Evolutionary conservation across 2,113 vertebrate species (phyloP), one percentile per base, ranked within the genome.

Genomic region (Melanocharis versteri): DNA sequence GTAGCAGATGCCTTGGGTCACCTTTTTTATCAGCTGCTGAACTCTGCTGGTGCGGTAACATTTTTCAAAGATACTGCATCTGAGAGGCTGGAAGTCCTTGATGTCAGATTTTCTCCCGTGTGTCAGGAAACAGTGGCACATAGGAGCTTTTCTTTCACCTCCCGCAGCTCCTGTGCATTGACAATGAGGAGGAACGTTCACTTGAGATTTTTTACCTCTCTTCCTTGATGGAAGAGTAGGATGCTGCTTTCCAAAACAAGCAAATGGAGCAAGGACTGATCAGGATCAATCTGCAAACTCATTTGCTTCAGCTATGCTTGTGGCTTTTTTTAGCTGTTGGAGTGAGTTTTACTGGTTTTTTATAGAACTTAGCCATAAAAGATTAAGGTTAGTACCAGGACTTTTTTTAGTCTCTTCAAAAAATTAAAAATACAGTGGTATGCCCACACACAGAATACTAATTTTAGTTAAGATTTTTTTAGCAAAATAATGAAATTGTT

Each of bases 401-500:
- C 64, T 92, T 83, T 89, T 95, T 93, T 85, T 85, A 33, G 54
- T 84, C 13, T 87, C 60, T 87, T 92, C 37, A 87, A 16, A 90
- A 86, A 84, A 66, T 84, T 87, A 91, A 94, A 95, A 95, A 89
- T 93, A 64, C 13, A 47, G 50, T 44, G 53, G 18, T 62, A 21
- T 91, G 78, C 90, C 90, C 71, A 90, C 93, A 61, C 75, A 60
- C 7, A 37, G 56, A 66, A 26, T 62, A 39, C 71, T 93, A 80
- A 92, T 90, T 97, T 94, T 94, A 95, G 87, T 37, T 57, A 50
- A 35, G 69, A 14, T 72, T 69, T 90, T 91, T 86, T 94, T 80
- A 94, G 70, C 47, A 69, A 94, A 88, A 88, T 54, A 33, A 48
- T 85, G 42, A 77, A 83, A 82, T 76, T 56, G 51, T 77, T 70